Base-by-base conservation (phyloP, 1,140 invertebrate species). In the Heliconius hewitsoni region DNA sequence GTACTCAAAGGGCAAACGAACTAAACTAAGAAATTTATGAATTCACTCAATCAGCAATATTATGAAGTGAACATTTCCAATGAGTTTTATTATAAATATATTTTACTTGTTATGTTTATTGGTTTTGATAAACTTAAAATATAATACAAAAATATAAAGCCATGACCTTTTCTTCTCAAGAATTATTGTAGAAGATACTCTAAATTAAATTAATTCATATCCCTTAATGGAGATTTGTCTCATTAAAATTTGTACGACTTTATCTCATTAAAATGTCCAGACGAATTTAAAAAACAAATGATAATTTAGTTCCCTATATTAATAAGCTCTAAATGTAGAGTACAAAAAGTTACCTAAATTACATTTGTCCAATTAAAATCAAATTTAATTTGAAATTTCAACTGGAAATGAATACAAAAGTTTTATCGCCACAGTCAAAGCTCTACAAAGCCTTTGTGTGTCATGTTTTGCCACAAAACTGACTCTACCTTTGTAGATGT, bases 401-500 rank as follows among this genome's bases (percentile, higher is more conserved):
- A 66, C 23, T 66, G 30, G 23, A 66, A 66, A 66, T 30, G 30
- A 27, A 27, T 66, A 16, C 60, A 30, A 66, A 66, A 66, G 60
- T 30, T 66, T 66, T 66, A 66, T 66, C 60, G 60, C 60, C 60
- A 66, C 60, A 66, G 60, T 27, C 19, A 30, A 30, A 66, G 60
- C 60, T 66, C 0, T 66, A 66, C 60, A 66, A 66, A 66, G 60
- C 27, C 60, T 66, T 66, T 66, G 60, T 66, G 60, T n/a, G 60
- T 66, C 60, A 66, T 66, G 60, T 66, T 30, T 30, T 13, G 27
- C 60, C 60, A 30, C 60, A 66, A 23, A 57, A 66, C 60, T 66
- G 60, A 66, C 60, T 60, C n/a, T 16, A 66, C 60, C 27, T 66
- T 66, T 66, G 60, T 66, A 66, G 23, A 66, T 66, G 60, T 66